Evolutionary conservation across 2,797 vertebrate genomes (phyloP).

Genomic region (Cetoscarus ocellatus): DNA sequence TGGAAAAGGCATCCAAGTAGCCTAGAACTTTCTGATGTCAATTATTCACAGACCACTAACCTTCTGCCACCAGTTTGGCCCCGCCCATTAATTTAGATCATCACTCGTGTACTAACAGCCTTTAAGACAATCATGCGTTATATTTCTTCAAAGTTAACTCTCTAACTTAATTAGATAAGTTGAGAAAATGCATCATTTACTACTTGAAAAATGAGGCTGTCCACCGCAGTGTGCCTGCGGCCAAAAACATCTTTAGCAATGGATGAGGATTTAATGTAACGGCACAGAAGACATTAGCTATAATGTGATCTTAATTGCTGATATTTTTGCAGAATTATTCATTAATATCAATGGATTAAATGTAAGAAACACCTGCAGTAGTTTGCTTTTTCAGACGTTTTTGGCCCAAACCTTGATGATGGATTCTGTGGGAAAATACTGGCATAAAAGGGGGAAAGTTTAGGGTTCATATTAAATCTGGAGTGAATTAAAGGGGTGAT

Average conservation of each 20-base stretch:
- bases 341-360: constrained; percentile 16
- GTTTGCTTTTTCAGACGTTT: constrained; percentile 1
- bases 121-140: background rate
- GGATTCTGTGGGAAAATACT: constrained; percentile 29
- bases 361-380: constrained; percentile 44
- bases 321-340: constrained; percentile 19
- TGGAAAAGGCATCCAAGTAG: too few relatives aligned
- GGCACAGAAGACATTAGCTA: constrained; percentile 10
- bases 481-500: constrained; percentile 51
- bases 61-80: too few relatives aligned
- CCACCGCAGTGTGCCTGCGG: background rate
- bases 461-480: constrained; percentile 53
- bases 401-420: constrained; percentile 30
- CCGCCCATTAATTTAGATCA: too few relatives aligned
- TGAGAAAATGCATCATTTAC: background rate
- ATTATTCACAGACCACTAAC: too few relatives aligned
- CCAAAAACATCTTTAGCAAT: constrained; percentile 23
- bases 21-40: too few relatives aligned
- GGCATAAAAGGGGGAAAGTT: background rate
- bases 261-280: constrained; percentile 16
- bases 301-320: constrained; percentile 24
- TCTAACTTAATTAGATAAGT: background rate
- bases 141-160: background rate
- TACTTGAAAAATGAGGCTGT: background rate
- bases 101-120: too few relatives aligned